Evolutionary conservation across 2,113 vertebrate species (phyloP), one percentile per base, ranked within the genome.

Genomic region (Syrmaticus mikado): DNA sequence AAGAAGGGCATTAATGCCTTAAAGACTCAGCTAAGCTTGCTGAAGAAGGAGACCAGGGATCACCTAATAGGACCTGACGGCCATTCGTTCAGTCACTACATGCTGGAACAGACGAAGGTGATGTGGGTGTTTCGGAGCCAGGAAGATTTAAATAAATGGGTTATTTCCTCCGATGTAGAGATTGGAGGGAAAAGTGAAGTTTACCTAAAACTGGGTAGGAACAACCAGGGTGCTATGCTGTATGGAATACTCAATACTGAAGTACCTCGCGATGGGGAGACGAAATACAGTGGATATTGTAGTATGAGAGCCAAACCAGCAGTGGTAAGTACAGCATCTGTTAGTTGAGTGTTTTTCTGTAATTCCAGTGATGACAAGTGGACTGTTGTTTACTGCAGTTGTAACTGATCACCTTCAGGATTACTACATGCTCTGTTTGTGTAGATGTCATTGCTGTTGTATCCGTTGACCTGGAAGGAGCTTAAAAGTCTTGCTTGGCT

Each of bases 271-370:
- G 99, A 99, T 8, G 99, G 99, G 52, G 98, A 99, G 68, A 99
- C 98, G 0, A 95, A 96, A 40, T 98, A 98, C 94, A 99, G 99
- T 55, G 99, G 99, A 18, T 99, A 99, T 94, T 99, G 99, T 93
- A 97, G 97, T 2, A 93, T 99, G 97, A 97, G 98, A 75, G 97
- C 99, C 57, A 98, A 96, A 87, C 97, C 97, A 3, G 96, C 9
- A 2, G 76, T 97, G 98, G 99, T 99, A 25, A 93, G 99, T 98
- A 48, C 50, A 92, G 36, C 48, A 52, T 55, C 0, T 70, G 8
- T 17, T 55, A 0, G 17, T 58, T 43, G 68, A 28, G 7, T 15
- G 13, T n/a, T 34, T n/a, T 45, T 36, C 8, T 94, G 65, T 30
- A 38, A 36, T 40, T 21, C 84, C 32, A 5, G 67, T 45, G 30